These are phyloP conservation scores for Hanleya hanleyi DNA, from an alignment of 2,888 invertebrate genomes.

Conservation along the genomic window DNA sequence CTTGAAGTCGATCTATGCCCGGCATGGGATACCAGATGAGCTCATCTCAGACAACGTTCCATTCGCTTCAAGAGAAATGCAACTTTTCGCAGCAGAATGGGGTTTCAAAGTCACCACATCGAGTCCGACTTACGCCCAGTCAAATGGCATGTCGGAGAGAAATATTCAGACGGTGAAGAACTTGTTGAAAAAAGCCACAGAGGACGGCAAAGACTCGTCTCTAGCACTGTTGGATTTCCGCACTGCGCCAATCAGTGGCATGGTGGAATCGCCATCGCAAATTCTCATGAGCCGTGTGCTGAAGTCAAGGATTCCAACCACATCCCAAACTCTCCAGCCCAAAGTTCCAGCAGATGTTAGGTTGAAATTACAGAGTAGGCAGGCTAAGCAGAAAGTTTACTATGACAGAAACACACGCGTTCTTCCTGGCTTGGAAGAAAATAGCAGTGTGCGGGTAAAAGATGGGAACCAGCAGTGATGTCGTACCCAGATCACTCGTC, in stretches of 20 bases:
- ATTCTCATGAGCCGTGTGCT: slow-evolving; percentile 29
- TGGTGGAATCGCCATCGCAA: slow-evolving; percentile 30
- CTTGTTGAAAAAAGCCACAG: slow-evolving; percentile 28
- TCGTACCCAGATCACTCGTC: slow-evolving; percentile 1
- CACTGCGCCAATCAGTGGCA: slow-evolving; percentile 30
- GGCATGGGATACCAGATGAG: slow-evolving; percentile 12
- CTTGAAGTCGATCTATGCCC: not conserved
- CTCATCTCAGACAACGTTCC: slow-evolving; percentile 37
- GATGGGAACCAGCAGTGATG: slow-evolving; percentile 4
- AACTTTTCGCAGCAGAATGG: slow-evolving; percentile 22
- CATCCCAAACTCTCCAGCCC: not conserved
- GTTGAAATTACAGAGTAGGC: too few relatives aligned
- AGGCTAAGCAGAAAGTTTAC: not conserved
- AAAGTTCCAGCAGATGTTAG: not conserved
- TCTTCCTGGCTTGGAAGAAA: slow-evolving; percentile 7
- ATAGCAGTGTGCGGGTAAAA: slow-evolving; percentile 17
- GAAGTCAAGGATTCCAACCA: not conserved
- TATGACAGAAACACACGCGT: slow-evolving; percentile 6
- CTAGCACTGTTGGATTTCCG: slow-evolving; percentile 31
- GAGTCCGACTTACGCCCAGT: slow-evolving; percentile 26
- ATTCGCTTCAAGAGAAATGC: slow-evolving; percentile 18
- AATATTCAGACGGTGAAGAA: slow-evolving; percentile 16
- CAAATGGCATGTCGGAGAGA: slow-evolving; percentile 33
- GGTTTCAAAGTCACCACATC: slow-evolving; percentile 2
- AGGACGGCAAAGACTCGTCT: slow-evolving; percentile 25